A percentile compares a stretch with the other conserved stretches of the same genome.
These are phyloP conservation scores for Peromyscus attwateri DNA, from an alignment of 2,797 vertebrate genomes.

Conservation along the genomic window DNA sequence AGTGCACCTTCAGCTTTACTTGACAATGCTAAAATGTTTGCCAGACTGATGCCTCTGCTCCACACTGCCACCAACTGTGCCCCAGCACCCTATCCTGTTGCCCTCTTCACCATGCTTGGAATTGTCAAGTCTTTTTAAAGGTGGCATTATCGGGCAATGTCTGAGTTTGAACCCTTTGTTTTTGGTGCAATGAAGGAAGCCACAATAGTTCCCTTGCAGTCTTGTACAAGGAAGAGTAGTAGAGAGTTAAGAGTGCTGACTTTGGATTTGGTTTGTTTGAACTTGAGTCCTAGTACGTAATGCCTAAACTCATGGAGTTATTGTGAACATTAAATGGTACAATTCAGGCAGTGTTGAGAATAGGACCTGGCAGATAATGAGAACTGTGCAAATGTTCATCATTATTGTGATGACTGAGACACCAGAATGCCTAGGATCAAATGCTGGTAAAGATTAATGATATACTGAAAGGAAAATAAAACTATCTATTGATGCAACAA, in stretches of 20 bases:
- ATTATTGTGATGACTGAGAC: neutral
- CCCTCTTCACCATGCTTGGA: neutral
- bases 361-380: neutral
- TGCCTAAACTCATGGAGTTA: neutral
- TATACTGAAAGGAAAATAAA: neutral
- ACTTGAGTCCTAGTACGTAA: neutral
- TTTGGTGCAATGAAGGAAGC: neutral
- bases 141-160: neutral
- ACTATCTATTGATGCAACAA: neutral
- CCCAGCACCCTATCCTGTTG: too few species aligned
- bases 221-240: neutral
- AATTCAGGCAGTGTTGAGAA: neutral
- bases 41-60: neutral
- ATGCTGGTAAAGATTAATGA: neutral
- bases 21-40: neutral
- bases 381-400: neutral
- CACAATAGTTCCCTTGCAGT: neutral
- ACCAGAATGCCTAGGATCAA: constrained; percentile 9
- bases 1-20: neutral
- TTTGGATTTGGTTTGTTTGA: neutral
- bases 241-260: neutral
- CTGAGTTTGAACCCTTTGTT: neutral
- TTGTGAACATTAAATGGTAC: neutral
- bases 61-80: neutral
- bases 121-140: neutral